Evolutionary conservation across 2,113 vertebrate species (phyloP), one percentile per base, ranked within the genome.

Genomic region (Ophiodon elongatus): DNA sequence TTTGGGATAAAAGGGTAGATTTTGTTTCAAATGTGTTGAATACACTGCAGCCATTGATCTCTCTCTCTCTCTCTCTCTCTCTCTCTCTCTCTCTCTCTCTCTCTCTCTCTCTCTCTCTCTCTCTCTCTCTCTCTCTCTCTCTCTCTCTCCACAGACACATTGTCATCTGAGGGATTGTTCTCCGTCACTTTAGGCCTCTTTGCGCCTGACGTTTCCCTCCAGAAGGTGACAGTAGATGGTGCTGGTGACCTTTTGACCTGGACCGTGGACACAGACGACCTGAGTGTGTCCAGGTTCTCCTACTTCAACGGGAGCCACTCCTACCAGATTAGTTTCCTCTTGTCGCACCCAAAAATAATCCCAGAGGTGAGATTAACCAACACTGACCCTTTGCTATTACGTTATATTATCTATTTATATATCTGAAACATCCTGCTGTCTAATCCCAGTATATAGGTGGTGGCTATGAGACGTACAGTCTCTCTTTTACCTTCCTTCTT

Each of bases 261-360:
- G 90, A 76, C 56, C 29, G 2, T 4, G 74, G 74, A 85, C 8
- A 1, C 56, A 19, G 90, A 63, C 39, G 88, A 66, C 45, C 37
- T 92, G 13, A 19, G 3, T 4, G 74, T 91, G 50, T 79, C 67
- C 64, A 79, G 43, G 62, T 14, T 92, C 29, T 33, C 63, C 27
- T 71, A 81, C 35, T 21, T 37, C 63, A 93, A 92, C 19, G 81
- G 89, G 54, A 90, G 85, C 33, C 64, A 73, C 82, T 82, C 73
- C 67, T 92, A 86, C 72, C 76, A 29, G 69, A 60, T 93, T 8
- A 10, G 23, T 21, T 52, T 90, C 31, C 85, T 9, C 2, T 27
- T 90, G n/a, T 85, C 89, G 5, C 78, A 94, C 52, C 65, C 83
- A 3, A 83, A 79, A 45, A 75, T 94, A 21, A 87, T 84, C 56